Base-by-base conservation (phyloP, 2,888 invertebrate species). In the Galerucella nymphaeae region DNA sequence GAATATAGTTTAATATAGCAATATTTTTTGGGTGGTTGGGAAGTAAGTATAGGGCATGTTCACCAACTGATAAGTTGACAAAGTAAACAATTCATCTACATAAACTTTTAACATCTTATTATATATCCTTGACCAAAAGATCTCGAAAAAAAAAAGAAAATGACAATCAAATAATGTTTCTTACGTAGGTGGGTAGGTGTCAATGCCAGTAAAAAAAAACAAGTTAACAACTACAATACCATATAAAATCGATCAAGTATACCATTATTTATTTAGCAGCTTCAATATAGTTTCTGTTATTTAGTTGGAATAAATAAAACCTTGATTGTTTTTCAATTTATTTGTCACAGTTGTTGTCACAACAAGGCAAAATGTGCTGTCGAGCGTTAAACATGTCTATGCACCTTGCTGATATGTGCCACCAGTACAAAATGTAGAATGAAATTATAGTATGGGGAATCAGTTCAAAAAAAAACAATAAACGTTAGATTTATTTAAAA, bases 321-420 rank as follows among this genome's bases (percentile, higher is more conserved):
- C 69, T 69, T 69, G 69, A 62, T 69, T 18, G 45, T 62, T 55
- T 69, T 69, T 69, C 20, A 53, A 69, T 13, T 42, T 55, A 69
- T 69, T 69, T 42, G 69, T 53, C 69, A 69, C 38, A 62, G 62
- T 62, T 62, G 13, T 62, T 8, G 53, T 50, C 38, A 41, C 55
- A 30, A 30, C 30, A 55, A 66, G 42, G n/a, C 14, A 6, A 58
- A 23, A 66, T 45, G 23, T 65, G 18, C 55, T 18, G 9, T 50
- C 45, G 38, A 45, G 66, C 45, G 45, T 66, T 58, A 66, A 58
- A 23, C 45, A n/a, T 58, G 66, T 20, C 66, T n/a, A 64, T 64
- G 50, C 64, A 64, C 64, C 41, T 45, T 64, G 64, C 50, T 50
- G 30, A 48, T 23, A 50, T 64, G 16, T 48, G 50, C 10, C 41